Evolutionary conservation across 2,113 vertebrate genomes (phyloP).

Genomic region (Ophiodon elongatus): DNA sequence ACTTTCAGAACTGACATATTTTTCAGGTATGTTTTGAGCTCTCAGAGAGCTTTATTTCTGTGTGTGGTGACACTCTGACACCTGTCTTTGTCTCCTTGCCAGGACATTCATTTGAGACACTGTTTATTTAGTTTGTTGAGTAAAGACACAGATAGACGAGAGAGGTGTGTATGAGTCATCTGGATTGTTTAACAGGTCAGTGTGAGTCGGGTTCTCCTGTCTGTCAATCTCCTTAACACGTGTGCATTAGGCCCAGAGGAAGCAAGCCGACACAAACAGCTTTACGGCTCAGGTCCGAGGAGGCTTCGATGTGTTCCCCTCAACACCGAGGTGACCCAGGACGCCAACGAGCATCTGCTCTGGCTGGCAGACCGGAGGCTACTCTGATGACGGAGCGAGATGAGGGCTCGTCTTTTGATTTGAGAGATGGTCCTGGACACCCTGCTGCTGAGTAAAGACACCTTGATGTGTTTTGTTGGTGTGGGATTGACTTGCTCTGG

Average conservation of each 20-base stretch:
- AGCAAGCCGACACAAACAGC: slow-evolving; percentile 47
- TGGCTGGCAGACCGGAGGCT: neutral
- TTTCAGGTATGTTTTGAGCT: neutral
- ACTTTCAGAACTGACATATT: neutral
- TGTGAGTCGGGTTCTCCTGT: neutral
- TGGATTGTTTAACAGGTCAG: slow-evolving; percentile 53
- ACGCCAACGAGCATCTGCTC: slow-evolving; percentile 7
- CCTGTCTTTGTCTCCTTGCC: neutral
- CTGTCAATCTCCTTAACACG: slow-evolving; percentile 59
- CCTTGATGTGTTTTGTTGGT: neutral
- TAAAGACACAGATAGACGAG: neutral
- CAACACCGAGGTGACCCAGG: slow-evolving; percentile 37
- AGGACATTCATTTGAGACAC: neutral
- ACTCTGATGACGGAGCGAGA: slow-evolving; percentile 7
- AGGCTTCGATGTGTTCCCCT: slow-evolving; percentile 11
- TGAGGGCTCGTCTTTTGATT: neutral
- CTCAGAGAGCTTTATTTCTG: neutral
- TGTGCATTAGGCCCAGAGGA: slow-evolving; percentile 61
- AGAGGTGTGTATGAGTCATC: slow-evolving; percentile 20
- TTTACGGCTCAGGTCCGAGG: slow-evolving; percentile 61
- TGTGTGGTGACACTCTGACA: neutral
- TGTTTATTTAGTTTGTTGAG: too few relatives aligned
- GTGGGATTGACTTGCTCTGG: neutral
- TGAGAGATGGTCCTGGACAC: neutral
- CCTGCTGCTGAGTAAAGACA: neutral